A percentile compares a stretch with the other conserved stretches of the same genome.
These are phyloP conservation scores for Brachypteracias leptosomus DNA, from an alignment of 2,113 vertebrate species.

Conservation along the genomic window DNA sequence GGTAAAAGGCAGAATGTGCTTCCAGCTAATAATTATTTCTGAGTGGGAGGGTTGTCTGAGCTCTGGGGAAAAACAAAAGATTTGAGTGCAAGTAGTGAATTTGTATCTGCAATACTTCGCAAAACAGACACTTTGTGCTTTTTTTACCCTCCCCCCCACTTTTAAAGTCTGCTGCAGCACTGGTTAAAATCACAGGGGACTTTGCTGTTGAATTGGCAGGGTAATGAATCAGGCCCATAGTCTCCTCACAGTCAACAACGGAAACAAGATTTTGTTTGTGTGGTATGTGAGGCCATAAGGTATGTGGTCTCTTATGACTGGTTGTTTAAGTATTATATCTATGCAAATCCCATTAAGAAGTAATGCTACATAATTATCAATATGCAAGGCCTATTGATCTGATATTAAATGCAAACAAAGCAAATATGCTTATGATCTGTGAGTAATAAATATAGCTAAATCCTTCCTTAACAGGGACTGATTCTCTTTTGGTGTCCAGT, in stretches of 20 bases:
- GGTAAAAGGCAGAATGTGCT: constrained; percentile 51
- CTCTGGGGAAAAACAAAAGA: constrained; percentile 58
- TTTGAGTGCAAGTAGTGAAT: background rate
- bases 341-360: background rate
- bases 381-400: background rate
- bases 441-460: background rate
- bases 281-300: background rate
- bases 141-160: background rate
- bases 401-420: background rate
- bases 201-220: background rate
- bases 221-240: background rate
- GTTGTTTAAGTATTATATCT: background rate
- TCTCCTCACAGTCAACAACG: background rate
- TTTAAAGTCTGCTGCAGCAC: background rate
- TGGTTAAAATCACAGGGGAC: background rate
- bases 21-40: constrained; percentile 63
- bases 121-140: background rate
- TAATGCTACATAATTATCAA: background rate
- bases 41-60: constrained; percentile 34
- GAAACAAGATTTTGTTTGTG: background rate
- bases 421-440: background rate
- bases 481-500: background rate
- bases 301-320: background rate
- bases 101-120: constrained; percentile 8
- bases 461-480: fast-evolving